Evolutionary conservation across 2,797 vertebrate species (phyloP).

Genomic region (Harpagifer antarcticus): DNA sequence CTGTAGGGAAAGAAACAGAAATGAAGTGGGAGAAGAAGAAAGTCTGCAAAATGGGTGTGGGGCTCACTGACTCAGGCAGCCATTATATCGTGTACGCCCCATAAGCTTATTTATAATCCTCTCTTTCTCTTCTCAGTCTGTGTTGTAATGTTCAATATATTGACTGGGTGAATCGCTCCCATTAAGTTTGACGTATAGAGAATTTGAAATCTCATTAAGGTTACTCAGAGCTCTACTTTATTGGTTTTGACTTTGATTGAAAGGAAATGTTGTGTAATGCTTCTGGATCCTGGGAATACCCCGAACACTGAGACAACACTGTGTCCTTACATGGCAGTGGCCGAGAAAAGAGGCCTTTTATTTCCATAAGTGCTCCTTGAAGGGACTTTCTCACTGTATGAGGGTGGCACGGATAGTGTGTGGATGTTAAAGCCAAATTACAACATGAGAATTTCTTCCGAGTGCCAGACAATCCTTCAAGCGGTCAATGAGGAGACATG

Average conservation of each 20-base stretch:
- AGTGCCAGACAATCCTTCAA: constrained; percentile 14
- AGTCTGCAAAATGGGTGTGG: constrained; percentile 18
- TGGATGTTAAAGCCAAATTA: constrained; percentile 42
- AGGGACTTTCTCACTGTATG: constrained; percentile 26
- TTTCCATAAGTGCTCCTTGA: constrained; percentile 23
- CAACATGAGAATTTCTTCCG: constrained; percentile 20
- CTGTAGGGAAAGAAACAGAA: constrained; percentile 1
- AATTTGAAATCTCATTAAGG: constrained; percentile 23
- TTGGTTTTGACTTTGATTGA: constrained; percentile 31
- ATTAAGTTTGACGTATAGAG: constrained; percentile 17
- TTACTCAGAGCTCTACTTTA: constrained; percentile 4
- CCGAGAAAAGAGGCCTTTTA: neutral
- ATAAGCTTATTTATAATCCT: constrained; percentile 24
- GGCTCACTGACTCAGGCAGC: constrained; percentile 12
- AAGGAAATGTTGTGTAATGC: constrained; percentile 32
- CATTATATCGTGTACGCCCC: neutral
- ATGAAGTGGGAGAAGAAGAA: constrained; percentile 13
- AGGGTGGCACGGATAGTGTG: constrained; percentile 28
- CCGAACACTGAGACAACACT: constrained; percentile 22
- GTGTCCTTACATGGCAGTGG: constrained; percentile 28
- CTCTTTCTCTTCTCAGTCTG: neutral
- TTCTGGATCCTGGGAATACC: constrained; percentile 29
- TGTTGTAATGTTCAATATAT: neutral
- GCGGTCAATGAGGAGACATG: constrained; percentile 3
- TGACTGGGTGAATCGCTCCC: constrained; percentile 11